Conservation (phyloP, 2,797 vertebrate genomes). For the Mionectes olivaceus region DNA sequence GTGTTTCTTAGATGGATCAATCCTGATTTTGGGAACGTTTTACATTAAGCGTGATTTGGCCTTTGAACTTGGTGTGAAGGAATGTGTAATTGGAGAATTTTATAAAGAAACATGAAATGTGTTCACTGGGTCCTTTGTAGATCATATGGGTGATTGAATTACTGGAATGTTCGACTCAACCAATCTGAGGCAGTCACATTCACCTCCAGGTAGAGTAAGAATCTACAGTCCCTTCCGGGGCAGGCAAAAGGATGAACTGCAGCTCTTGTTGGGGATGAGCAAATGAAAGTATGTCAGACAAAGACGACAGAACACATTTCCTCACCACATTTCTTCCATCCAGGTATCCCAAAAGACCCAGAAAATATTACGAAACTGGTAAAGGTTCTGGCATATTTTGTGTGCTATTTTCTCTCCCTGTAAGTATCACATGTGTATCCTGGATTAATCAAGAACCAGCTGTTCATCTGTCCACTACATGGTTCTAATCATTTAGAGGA, state of each 20-base stretch:
- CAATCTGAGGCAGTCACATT: neutral
- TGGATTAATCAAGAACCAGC: neutral
- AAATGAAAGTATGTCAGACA: neutral
- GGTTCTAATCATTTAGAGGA: neutral
- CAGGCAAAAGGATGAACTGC: neutral
- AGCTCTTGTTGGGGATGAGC: neutral
- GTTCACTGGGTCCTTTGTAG: neutral
- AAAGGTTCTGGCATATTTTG: neutral
- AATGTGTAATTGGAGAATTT: neutral
- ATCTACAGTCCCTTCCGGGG: neutral
- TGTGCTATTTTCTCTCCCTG: neutral
- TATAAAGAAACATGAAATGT: neutral
- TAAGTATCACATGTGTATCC: neutral
- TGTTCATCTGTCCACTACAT: neutral
- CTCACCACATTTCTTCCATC: neutral
- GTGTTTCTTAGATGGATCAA: neutral
- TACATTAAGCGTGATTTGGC: neutral
- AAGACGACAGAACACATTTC: neutral
- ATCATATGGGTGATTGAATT: neutral
- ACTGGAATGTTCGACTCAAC: neutral
- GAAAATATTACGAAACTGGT: neutral
- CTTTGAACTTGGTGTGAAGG: neutral
- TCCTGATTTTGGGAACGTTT: neutral
- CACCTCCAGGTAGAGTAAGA: neutral
- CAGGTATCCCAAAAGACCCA: neutral